Evolutionary conservation across 2,888 invertebrate genomes (phyloP), one percentile per base, ranked within the genome.

Genomic region (Harmothoe impar): DNA sequence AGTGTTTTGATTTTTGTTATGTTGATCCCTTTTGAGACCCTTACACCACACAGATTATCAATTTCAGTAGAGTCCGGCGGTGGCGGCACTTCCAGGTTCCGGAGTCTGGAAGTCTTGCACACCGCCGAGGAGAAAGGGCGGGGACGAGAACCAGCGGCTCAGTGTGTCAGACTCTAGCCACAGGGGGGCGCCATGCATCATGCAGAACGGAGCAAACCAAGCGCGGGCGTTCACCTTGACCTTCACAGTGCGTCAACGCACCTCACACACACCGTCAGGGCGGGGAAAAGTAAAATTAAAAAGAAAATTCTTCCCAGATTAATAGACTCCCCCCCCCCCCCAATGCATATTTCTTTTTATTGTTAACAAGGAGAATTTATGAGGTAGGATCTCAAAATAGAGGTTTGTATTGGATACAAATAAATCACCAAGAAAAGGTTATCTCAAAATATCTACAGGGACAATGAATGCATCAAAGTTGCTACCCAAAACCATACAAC

Each of bases 141-240:
- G 17, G 77, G 43, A 17, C 43, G 31, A 17, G 81, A 43, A 43
- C 20, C 17, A 29, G 25, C 86, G 54, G 31, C 52, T 25, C 29
- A 86, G 86, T 86, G 25, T 43, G 3, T 56, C 86, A 86, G 86
- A 54, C 86, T 86, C 54, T 72, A 86, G 86, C 86, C 86, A 86
- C 86, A 54, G 52, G 86, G 56, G 86, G 86, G 85, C 56, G 86
- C 86, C 86, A 86, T 86, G 86, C 86, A 86, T 86, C 86, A 86
- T 86, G 86, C 86, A 86, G 86, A 86, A 86, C 86, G 86, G 86
- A 86, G 86, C 86, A 86, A 86, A 86, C 86, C 56, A 86, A 86
- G 86, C 86, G 86, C 86, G 56, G 86, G 86, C 86, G 86, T 86
- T 86, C 86, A 86, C 86, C 86, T 86, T 25, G 86, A 86, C 86